Evolutionary conservation across 2,113 vertebrate species (phyloP).

Genomic region (Delphinus delphis): DNA sequence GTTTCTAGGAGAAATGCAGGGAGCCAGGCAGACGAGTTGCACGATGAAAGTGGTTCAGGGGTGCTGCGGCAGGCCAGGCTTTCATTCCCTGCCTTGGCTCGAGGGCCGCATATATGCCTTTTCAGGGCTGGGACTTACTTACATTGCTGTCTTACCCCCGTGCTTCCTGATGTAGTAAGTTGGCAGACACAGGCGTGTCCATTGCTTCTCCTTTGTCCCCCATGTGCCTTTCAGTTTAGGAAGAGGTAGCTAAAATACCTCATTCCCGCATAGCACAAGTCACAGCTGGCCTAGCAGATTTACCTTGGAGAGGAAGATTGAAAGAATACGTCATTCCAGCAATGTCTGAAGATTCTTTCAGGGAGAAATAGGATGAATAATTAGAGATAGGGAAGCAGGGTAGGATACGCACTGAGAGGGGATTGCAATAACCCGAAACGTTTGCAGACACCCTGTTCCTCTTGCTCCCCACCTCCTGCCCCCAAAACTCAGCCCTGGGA

Average conservation of each 20-base stretch:
- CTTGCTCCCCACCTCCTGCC: neutral
- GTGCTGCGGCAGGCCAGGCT: too few species aligned
- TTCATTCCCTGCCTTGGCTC: neutral
- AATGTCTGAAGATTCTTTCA: neutral
- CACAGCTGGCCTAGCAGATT: neutral
- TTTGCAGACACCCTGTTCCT: neutral
- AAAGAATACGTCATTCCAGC: neutral
- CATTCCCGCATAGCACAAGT: neutral
- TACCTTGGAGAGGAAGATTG: neutral
- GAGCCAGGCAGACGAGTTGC: neutral
- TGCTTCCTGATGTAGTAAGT: neutral
- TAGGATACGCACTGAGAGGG: accelerated
- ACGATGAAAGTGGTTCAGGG: neutral
- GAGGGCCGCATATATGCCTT: accelerated
- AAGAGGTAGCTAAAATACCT: neutral
- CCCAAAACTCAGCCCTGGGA: neutral
- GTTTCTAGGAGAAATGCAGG: neutral
- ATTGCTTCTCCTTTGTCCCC: neutral
- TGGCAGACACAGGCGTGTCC: neutral
- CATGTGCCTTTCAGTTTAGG: neutral
- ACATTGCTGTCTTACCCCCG: accelerated
- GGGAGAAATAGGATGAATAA: neutral
- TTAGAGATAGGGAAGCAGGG: neutral
- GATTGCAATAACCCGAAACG: accelerated
- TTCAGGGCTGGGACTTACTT: neutral